Evolutionary conservation across 2,797 vertebrate genomes (phyloP).

Genomic region (Pelochelys cantorii): DNA sequence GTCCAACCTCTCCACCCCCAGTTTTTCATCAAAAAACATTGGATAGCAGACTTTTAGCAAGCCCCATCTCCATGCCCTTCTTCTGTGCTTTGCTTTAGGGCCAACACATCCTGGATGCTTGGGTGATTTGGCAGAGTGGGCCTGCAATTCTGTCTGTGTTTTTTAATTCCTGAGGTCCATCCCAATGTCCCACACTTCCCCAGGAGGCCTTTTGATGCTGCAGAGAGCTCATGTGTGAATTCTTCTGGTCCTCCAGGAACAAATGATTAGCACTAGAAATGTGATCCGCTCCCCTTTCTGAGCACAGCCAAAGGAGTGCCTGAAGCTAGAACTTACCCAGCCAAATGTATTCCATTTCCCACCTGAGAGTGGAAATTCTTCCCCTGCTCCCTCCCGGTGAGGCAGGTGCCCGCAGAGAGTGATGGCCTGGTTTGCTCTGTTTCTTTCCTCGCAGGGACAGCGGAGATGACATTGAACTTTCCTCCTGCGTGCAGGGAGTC

Average conservation of each 20-base stretch:
- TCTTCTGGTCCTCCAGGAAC: background rate
- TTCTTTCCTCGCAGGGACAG: constrained; percentile 87
- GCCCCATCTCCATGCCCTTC: background rate
- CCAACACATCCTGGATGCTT: background rate
- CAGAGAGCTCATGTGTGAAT: accelerated
- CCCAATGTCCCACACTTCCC: background rate
- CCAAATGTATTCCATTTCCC: accelerated
- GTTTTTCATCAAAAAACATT: too few relatives aligned
- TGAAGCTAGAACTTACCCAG: background rate
- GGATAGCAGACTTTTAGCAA: too few relatives aligned
- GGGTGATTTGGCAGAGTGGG: background rate
- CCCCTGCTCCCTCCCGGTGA: accelerated
- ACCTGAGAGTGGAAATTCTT: background rate
- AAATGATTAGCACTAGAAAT: accelerated
- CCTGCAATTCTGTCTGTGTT: background rate
- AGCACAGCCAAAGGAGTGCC: accelerated
- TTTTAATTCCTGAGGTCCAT: accelerated
- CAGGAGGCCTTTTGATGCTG: background rate
- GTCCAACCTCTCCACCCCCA: too few relatives aligned
- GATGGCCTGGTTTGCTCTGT: background rate
- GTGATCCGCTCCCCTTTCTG: background rate
- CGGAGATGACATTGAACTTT: constrained; percentile 92
- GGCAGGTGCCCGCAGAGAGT: accelerated
- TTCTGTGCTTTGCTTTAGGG: background rate
- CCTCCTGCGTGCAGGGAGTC: constrained; percentile 89